Base-by-base conservation (phyloP, 2,888 invertebrate species). In the Hymenopus coronatus region DNA sequence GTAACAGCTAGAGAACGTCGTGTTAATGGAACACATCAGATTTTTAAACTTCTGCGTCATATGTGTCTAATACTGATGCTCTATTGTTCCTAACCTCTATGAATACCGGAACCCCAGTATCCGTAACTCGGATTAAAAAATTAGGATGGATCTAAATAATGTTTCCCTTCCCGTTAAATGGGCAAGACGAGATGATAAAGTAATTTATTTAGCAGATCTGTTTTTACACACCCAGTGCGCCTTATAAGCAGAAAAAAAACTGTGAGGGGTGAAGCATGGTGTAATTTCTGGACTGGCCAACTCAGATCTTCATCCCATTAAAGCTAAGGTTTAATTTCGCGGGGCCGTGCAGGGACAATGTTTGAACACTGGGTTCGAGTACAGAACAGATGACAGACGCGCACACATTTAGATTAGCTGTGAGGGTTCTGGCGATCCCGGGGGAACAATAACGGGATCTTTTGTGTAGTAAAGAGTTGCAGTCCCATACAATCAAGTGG, bases 381-480 rank as follows among this genome's bases (percentile, higher is more conserved):
- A 87, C 87, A 82, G 87, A 33, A 87, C 87, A 87, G 81, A 87
- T 87, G 87, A 87, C 87, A 87, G 82, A 87, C 82, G 87, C 28
- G 87, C 33, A 33, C 87, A 87, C 82, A 82, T 87, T 87, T 87
- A 87, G 87, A 87, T 87, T 87, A 87, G 82, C 82, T 30, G 87
- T 4, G 40, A 33, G 33, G 20, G 27, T n/a, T 85, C 40, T 82
- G 82, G 82, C 12, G 54, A 25, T 70, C 54, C 54, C 87, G 20
- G 12, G 87, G 87, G 87, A 82, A n/a, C 87, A 87, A 87, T 87
- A 87, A 82, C 30, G 54, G 82, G n/a, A 82, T 87, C 87, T 87
- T 87, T 87, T 87, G 87, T 87, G 28, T 70, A 70, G 54, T 3
- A 70, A 70, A 70, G 54, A 70, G 54, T 70, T 70, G 54, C 54